phyloP scores from a whole-genome alignment of 2,888 invertebrate genomes.

The Protula sp. region DNA sequence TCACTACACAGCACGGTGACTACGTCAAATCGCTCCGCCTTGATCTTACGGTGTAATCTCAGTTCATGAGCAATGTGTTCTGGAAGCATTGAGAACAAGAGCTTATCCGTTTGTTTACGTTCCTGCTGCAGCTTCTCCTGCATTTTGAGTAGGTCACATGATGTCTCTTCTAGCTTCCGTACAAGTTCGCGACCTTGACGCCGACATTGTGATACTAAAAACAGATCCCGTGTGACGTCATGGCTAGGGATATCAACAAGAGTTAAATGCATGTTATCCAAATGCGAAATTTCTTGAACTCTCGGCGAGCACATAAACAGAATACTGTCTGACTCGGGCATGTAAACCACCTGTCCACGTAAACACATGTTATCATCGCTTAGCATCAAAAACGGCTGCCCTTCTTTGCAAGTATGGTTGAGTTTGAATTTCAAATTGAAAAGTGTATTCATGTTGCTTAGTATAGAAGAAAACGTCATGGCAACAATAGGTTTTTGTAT shows the following conservation, averaged over 20 bases:
- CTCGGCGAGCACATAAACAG: conserved; percentile 35
- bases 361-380: conserved; percentile 18
- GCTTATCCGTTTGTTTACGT: conserved; percentile 29
- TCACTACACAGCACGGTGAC: conserved; percentile 33
- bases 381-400: background rate
- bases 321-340: conserved; percentile 29
- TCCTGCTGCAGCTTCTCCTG: conserved; percentile 28
- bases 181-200: conserved; percentile 30
- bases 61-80: conserved; percentile 28
- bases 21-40: conserved; percentile 29
- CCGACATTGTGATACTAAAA: conserved; percentile 29
- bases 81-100: conserved; percentile 33
- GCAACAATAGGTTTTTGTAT: conserved; percentile 78
- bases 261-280: conserved; percentile 25
- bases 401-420: background rate
- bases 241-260: conserved; percentile 34
- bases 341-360: conserved; percentile 36
- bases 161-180: conserved; percentile 35
- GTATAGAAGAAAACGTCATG: conserved; percentile 81
- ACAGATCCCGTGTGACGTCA: conserved; percentile 32
- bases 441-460: conserved; percentile 90
- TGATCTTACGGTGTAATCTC: conserved; percentile 24
- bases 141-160: conserved; percentile 31
- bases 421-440: conserved; percentile 58
- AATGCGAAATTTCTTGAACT: conserved; percentile 27